Conservation (phyloP, 92 coral and sea anemone species). For the Umimayanthus kanabou region DNA sequence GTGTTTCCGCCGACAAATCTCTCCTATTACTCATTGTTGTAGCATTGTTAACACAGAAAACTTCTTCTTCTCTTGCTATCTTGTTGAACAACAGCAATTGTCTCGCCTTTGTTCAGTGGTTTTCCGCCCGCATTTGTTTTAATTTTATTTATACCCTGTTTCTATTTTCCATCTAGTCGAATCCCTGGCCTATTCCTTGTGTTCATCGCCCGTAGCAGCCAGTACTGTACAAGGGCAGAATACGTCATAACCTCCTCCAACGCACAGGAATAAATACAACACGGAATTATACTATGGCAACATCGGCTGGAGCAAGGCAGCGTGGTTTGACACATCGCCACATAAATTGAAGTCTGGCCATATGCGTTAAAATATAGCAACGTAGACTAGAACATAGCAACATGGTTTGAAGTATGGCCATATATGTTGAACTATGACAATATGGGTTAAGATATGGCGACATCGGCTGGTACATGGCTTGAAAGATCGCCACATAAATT, state of each 20-base stretch:
- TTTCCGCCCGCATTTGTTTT: background rate
- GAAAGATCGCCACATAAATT: background rate
- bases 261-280: background rate
- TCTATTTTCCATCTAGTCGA: constrained; percentile 48
- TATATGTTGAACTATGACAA: no score
- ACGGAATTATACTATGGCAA: background rate
- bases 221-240: background rate
- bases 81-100: background rate
- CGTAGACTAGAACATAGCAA: background rate
- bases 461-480: background rate
- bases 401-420: no score
- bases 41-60: no score
- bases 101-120: background rate
- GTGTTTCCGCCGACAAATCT: no score
- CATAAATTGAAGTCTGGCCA: background rate
- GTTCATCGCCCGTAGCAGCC: constrained; percentile 27
- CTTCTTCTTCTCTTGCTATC: background rate
- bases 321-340: background rate
- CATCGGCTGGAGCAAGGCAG: background rate
- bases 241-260: background rate
- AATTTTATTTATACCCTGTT: background rate
- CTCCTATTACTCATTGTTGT: no score
- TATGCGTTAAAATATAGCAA: background rate
- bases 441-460: no score
- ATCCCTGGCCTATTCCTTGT: constrained; percentile 57